Evolutionary conservation across 37 sponge, comb jelly and placozoan genomes (phyloP).

Genomic region (Crambe crambe): DNA sequence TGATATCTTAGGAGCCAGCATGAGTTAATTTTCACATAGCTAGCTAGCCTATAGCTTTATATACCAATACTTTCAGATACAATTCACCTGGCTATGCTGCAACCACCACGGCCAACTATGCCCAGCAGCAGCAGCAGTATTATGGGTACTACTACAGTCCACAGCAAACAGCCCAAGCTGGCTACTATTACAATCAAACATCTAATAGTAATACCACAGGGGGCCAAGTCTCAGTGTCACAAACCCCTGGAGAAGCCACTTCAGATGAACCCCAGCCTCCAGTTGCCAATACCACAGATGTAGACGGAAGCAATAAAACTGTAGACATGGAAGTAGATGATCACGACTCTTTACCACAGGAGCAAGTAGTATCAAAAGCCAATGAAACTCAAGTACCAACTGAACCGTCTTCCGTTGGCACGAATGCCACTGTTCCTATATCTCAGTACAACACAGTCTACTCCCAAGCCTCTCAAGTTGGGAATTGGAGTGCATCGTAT

Average conservation of each 20-base stretch:
- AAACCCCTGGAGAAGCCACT: neutral
- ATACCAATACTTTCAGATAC: neutral
- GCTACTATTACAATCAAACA: conserved; percentile 8
- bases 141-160: conserved; percentile 16
- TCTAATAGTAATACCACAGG: neutral
- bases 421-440: no score
- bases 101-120: neutral
- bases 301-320: no score
- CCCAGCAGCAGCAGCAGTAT: conserved; percentile 19
- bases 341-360: no score
- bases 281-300: neutral
- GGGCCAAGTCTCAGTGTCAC: neutral
- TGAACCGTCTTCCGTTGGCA: no score
- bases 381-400: no score
- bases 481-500: neutral
- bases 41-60: no score
- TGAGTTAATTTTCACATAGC: no score
- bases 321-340: no score
- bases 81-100: conserved; percentile 4
- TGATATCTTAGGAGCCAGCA: neutral
- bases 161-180: neutral
- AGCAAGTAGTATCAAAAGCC: no score
- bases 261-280: neutral
- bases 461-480: no score
- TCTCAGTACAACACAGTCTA: no score